Conservation (phyloP, 2,888 invertebrate species). For the Catotricha subobsoleta region DNA sequence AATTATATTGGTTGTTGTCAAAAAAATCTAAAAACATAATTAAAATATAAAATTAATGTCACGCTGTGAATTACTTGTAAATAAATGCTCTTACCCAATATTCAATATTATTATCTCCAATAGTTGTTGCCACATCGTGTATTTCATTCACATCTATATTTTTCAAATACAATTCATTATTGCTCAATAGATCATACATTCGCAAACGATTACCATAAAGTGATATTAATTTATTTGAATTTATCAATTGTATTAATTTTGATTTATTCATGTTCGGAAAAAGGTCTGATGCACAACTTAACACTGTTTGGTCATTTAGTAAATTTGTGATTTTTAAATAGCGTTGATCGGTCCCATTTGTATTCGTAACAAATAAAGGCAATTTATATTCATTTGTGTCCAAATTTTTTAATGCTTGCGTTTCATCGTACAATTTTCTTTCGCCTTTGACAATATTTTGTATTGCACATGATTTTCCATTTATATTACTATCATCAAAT, state of each 20-base stretch:
- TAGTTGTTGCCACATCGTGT: no score
- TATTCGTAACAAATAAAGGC: background rate
- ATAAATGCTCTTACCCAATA: no score
- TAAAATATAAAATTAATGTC: no score
- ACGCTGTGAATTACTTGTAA: no score
- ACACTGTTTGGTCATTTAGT: background rate
- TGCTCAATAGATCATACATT: background rate
- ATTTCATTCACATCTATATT: no score
- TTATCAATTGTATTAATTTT: background rate
- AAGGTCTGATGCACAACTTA: background rate
- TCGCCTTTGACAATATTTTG: conserved; percentile 28
- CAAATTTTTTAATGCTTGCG: conserved; percentile 9
- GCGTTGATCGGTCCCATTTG: background rate
- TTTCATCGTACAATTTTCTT: conserved; percentile 16
- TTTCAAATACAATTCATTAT: no score
- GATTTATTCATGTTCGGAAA: background rate
- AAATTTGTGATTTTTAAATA: background rate
- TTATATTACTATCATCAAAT: conserved; percentile 9
- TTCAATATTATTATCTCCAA: no score
- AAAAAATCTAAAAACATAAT: no score
- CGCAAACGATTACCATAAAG: background rate
- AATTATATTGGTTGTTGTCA: no score
- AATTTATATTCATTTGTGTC: conserved; percentile 7
- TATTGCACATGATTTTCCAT: conserved; percentile 28
- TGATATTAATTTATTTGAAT: background rate